Evolutionary conservation across 2,888 invertebrate genomes (phyloP).

Genomic region (Agrilus mali): DNA sequence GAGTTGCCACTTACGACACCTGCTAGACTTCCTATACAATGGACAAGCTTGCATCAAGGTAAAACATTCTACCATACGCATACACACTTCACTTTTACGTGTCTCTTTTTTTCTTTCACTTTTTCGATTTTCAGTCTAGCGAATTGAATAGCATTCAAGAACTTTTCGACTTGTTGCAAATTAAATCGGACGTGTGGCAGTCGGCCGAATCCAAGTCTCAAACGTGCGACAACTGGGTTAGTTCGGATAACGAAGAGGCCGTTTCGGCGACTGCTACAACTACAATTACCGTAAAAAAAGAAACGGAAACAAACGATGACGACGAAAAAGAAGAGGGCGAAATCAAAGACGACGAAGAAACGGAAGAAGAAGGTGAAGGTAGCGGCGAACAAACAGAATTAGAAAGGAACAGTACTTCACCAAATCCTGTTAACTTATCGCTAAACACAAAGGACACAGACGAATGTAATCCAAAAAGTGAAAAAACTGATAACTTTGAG

Average conservation of each 20-base stretch:
- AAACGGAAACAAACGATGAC: slow-evolving; percentile 28
- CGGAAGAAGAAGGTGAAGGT: slow-evolving; percentile 29
- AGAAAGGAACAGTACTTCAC: slow-evolving; percentile 56
- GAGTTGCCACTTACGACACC: slow-evolving; percentile 66
- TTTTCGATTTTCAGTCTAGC: slow-evolving; percentile 45
- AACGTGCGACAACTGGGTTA: slow-evolving; percentile 32
- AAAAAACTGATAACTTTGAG: slow-evolving; percentile 22
- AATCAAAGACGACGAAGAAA: slow-evolving; percentile 34
- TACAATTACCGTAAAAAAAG: slow-evolving; percentile 25
- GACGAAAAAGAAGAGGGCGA: slow-evolving; percentile 40
- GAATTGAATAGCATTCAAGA: slow-evolving; percentile 76
- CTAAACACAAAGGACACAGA: slow-evolving; percentile 17
- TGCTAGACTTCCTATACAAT: slow-evolving; percentile 74
- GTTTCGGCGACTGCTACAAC: slow-evolving; percentile 26
- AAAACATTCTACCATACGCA: slow-evolving; percentile 12
- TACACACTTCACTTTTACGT: neutral
- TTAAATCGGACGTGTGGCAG: slow-evolving; percentile 70
- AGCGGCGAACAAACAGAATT: slow-evolving; percentile 27
- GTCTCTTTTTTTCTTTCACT: slow-evolving; percentile 9
- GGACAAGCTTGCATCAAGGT: slow-evolving; percentile 75
- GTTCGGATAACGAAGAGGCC: slow-evolving; percentile 10
- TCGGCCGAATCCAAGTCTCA: slow-evolving; percentile 31
- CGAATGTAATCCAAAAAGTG: slow-evolving; percentile 31
- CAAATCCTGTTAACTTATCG: slow-evolving; percentile 73
- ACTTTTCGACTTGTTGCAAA: slow-evolving; percentile 69